Evolutionary conservation across 53 echinoderm and acorn worm genomes (phyloP).

Genomic region (Apostichopus leukothele): DNA sequence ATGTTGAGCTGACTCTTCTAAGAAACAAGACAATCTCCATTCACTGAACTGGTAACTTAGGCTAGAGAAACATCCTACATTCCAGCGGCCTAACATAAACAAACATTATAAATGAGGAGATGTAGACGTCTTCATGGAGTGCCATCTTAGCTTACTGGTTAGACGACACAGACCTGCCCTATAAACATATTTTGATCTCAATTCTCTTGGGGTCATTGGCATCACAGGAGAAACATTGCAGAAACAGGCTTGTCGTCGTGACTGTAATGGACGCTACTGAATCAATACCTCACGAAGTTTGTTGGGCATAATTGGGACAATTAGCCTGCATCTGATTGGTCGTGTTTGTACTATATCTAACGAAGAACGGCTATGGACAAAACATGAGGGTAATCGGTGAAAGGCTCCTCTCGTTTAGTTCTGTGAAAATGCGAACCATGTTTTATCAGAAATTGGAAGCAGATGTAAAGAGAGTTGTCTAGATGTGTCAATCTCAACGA

Average conservation of each 20-base stretch:
- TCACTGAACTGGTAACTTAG: no score
- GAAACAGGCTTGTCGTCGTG: not conserved
- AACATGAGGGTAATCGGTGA: not conserved
- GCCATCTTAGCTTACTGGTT: not conserved
- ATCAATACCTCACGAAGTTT: slow-evolving; percentile 25
- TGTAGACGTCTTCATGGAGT: not conserved
- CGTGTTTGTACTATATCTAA: not conserved
- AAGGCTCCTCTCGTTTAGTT: not conserved
- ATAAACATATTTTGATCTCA: slow-evolving; percentile 51
- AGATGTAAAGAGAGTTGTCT: no score
- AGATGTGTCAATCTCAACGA: no score
- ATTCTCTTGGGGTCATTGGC: slow-evolving; percentile 43
- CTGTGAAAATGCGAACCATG: no score
- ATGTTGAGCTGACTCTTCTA: no score
- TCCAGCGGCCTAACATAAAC: not conserved
- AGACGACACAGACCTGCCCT: slow-evolving; percentile 21
- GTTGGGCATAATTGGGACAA: slow-evolving; percentile 40
- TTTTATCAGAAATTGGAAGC: no score
- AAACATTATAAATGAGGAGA: not conserved
- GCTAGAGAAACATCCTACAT: not conserved
- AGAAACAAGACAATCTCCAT: no score
- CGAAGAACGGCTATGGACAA: not conserved
- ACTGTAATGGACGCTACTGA: not conserved
- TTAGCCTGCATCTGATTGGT: not conserved
- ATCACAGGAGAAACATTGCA: not conserved